phyloP scores from a whole-genome alignment of 2,797 vertebrate genomes.

The Brachyrhaphis roseni region DNA sequence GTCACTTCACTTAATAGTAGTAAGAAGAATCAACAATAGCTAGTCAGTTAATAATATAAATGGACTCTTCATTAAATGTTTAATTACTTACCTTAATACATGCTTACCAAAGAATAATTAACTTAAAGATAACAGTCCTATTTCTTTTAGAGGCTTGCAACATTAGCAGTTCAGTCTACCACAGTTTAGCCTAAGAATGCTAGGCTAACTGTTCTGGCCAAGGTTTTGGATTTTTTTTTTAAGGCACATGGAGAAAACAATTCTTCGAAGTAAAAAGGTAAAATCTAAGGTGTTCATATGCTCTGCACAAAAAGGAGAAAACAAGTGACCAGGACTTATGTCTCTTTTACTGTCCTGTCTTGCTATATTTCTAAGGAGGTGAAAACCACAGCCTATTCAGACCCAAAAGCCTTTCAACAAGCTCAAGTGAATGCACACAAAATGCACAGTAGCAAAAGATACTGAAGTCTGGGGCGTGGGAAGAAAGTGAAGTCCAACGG shows the following conservation, averaged over 20 bases:
- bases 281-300: neutral
- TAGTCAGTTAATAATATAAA: neutral
- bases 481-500: slow-evolving; percentile 86
- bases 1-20: neutral
- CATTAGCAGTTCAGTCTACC: neutral
- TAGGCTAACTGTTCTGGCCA: neutral
- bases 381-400: slow-evolving; percentile 30
- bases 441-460: slow-evolving; percentile 24
- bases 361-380: slow-evolving; percentile 28
- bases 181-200: neutral
- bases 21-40: neutral
- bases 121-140: neutral
- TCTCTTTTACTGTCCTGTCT: slow-evolving; percentile 79
- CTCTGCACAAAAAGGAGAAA: neutral
- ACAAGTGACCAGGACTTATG: slow-evolving; percentile 48
- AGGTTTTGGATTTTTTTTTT: neutral
- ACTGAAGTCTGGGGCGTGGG: slow-evolving; percentile 84
- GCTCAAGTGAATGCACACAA: slow-evolving; percentile 53
- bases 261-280: neutral
- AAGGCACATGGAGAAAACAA: neutral
- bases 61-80: neutral
- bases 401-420: slow-evolving; percentile 59
- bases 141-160: neutral
- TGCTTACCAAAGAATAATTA: neutral
- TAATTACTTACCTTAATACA: neutral